A percentile compares a stretch with the other conserved stretches of the same genome.
These are phyloP conservation scores for Eudasyphora cyanicolor DNA, from an alignment of 2,888 invertebrate species.

Conservation along the genomic window DNA sequence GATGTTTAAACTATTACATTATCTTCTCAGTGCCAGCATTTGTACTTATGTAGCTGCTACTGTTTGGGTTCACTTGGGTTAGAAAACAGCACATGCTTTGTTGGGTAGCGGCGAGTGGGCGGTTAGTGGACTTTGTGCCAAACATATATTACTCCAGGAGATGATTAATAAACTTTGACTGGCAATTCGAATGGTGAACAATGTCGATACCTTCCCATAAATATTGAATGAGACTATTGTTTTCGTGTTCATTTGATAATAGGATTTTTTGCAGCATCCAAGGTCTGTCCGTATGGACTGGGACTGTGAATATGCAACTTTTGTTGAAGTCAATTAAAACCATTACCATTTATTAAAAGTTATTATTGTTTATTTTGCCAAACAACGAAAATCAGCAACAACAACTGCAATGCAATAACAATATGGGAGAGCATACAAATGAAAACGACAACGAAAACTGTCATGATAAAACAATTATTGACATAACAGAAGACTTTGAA, in stretches of 20 bases:
- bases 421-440: not conserved
- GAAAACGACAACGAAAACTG: conserved; percentile 48
- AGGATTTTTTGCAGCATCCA: conserved; percentile 57
- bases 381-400: conserved; percentile 23
- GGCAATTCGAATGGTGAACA: conserved; percentile 11
- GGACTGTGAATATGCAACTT: not conserved
- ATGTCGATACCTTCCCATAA: conserved; percentile 7
- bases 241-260: conserved; percentile 12
- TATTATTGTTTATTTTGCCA: conserved; percentile 55
- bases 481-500: conserved; percentile 63
- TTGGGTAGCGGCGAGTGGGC: not conserved
- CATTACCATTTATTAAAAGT: conserved; percentile 54
- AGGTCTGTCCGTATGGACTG: conserved; percentile 51
- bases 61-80: not conserved
- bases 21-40: too few species aligned
- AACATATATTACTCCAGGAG: conserved; percentile 27
- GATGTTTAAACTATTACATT: not conserved
- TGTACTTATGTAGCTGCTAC: not conserved
- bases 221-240: not conserved
- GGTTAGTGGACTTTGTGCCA: not conserved
- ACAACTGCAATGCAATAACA: conserved; percentile 25
- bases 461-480: conserved; percentile 66
- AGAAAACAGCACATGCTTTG: not conserved
- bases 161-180: conserved; percentile 34
- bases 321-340: conserved; percentile 62